These are phyloP conservation scores for Balanococcus diminutus DNA, from an alignment of 2,888 invertebrate species.

Conservation along the genomic window DNA sequence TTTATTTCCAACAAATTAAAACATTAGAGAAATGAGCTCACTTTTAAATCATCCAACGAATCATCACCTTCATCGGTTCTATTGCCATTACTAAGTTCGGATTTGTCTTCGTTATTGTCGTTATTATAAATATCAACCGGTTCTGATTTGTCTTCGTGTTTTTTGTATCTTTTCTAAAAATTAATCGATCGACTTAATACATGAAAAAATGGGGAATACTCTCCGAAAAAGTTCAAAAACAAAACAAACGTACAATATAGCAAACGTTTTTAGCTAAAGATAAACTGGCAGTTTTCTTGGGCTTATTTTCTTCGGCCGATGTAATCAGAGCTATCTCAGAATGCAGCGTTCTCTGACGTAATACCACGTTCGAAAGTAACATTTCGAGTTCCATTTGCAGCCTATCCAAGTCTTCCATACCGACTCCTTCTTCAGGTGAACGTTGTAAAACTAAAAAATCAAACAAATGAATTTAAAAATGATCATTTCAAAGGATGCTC, in stretches of 20 bases:
- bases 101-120: conserved; percentile 41
- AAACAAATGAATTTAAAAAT: not conserved
- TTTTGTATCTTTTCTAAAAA: conserved; percentile 44
- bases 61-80: conserved; percentile 43
- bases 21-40: not conserved
- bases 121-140: conserved; percentile 27
- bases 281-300: conserved; percentile 57
- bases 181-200: not conserved
- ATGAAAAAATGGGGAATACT: no score
- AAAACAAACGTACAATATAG: not conserved
- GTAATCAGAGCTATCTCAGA: conserved; percentile 66
- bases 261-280: conserved; percentile 49
- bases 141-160: conserved; percentile 48
- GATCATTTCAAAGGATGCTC: not conserved
- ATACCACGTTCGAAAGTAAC: conserved; percentile 80
- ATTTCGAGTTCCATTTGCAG: conserved; percentile 87
- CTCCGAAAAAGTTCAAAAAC: no score
- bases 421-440: conserved; percentile 43
- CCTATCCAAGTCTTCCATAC: conserved; percentile 82
- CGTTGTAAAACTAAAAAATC: conserved; percentile 24
- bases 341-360: conserved; percentile 78
- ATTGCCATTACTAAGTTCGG: conserved; percentile 16
- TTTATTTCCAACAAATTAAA: not conserved
- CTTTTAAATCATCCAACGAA: conserved; percentile 45
- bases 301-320: conserved; percentile 58